A percentile compares a stretch with the other conserved stretches of the same genome.
These are phyloP conservation scores for Channa maculata DNA, from an alignment of 2,113 vertebrate species.

Conservation along the genomic window DNA sequence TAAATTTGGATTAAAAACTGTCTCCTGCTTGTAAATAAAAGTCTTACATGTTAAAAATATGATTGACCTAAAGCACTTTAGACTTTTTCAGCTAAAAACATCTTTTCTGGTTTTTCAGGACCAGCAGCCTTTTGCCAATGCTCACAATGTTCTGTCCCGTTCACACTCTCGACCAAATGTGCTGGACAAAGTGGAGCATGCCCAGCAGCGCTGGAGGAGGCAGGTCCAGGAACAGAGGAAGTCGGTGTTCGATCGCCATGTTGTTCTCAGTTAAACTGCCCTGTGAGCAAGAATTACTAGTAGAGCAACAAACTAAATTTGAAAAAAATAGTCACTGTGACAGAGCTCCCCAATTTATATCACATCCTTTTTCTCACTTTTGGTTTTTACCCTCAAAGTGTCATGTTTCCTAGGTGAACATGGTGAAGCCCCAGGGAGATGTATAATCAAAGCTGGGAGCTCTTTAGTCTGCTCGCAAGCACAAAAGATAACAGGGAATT, in stretches of 20 bases:
- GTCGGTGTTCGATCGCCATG: constrained; percentile 96
- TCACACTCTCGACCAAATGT: constrained; percentile 94
- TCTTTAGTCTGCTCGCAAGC: constrained; percentile 47
- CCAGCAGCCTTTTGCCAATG: constrained; percentile 96
- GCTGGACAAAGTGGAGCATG: constrained; percentile 96
- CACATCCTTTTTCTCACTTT: constrained; percentile 44
- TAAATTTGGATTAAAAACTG: background rate
- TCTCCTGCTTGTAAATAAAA: background rate
- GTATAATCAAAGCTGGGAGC: constrained; percentile 20
- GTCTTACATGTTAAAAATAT: background rate
- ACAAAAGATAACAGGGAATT: constrained; percentile 38
- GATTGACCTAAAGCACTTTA: background rate
- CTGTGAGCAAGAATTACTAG: constrained; percentile 18
- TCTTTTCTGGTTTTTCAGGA: constrained; percentile 82
- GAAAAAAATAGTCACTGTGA: constrained; percentile 66
- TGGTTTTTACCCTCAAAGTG: constrained; percentile 43
- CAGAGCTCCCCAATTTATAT: constrained; percentile 36
- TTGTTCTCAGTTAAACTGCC: constrained; percentile 93
- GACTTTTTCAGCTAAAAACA: background rate
- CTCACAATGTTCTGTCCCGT: constrained; percentile 93
- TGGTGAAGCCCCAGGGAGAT: constrained; percentile 25
- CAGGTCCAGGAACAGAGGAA: constrained; percentile 99
- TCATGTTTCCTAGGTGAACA: constrained; percentile 33
- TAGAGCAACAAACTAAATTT: constrained; percentile 24
- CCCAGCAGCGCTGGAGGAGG: constrained; percentile 97